Evolutionary conservation across 2,888 invertebrate species (phyloP).

Genomic region (Acronicta alni): DNA sequence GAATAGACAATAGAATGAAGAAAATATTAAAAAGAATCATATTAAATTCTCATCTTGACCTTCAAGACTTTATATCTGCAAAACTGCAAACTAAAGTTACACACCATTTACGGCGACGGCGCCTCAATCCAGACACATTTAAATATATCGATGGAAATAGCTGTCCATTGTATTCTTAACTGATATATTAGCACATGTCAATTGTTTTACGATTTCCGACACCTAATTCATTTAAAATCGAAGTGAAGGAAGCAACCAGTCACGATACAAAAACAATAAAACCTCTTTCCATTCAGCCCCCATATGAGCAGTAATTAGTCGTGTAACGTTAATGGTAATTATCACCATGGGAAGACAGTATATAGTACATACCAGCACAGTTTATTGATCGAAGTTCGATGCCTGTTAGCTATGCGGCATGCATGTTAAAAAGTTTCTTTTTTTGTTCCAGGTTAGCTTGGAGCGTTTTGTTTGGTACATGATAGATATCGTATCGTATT

Average conservation of each 20-base stretch:
- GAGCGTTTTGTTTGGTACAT: slow-evolving; percentile 39
- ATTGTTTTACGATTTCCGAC: slow-evolving; percentile 44
- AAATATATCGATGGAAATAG: slow-evolving; percentile 49
- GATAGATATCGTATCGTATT: slow-evolving; percentile 43
- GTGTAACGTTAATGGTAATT: slow-evolving; percentile 62
- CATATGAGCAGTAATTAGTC: slow-evolving; percentile 59
- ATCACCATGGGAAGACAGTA: slow-evolving; percentile 53
- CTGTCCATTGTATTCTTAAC: slow-evolving; percentile 51
- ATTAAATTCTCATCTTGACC: slow-evolving; percentile 14
- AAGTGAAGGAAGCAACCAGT: slow-evolving; percentile 37
- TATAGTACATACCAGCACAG: slow-evolving; percentile 56
- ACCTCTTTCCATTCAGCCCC: slow-evolving; percentile 35
- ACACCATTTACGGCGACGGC: slow-evolving; percentile 39
- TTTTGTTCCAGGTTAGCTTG: slow-evolving; percentile 42
- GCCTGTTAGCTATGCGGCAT: slow-evolving; percentile 60
- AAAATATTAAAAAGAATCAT: no score
- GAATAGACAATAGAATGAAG: no score
- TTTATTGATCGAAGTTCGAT: slow-evolving; percentile 71
- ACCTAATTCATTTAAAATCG: slow-evolving; percentile 14
- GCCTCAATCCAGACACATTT: slow-evolving; percentile 38
- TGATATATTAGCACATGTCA: slow-evolving; percentile 44
- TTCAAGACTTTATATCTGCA: slow-evolving; percentile 15
- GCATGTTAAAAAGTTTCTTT: slow-evolving; percentile 62
- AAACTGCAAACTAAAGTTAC: slow-evolving; percentile 14
- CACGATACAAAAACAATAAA: slow-evolving; percentile 42